Evolutionary conservation across 2,797 vertebrate species (phyloP).

Genomic region (Tamandua tetradactyla): DNA sequence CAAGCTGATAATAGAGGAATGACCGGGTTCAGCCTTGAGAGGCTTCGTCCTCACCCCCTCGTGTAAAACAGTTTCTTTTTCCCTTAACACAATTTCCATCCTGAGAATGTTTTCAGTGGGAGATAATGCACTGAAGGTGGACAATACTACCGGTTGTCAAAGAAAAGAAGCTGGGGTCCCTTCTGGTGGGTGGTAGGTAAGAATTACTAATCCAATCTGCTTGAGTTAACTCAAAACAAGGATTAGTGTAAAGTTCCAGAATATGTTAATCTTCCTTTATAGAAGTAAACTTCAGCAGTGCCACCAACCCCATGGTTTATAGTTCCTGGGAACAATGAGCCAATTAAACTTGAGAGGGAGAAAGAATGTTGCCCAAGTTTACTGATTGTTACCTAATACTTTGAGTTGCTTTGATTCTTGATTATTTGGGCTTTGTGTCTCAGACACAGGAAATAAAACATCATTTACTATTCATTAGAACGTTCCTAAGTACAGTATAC

Average conservation of each 20-base stretch:
- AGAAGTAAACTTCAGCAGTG: constrained; percentile 86
- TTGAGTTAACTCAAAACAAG: constrained; percentile 94
- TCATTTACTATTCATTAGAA: constrained; percentile 85
- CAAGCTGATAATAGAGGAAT: constrained; percentile 59
- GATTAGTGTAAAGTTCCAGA: constrained; percentile 93
- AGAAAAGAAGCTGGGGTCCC: constrained; percentile 84
- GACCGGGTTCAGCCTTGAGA: constrained; percentile 60
- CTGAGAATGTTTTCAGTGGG: constrained; percentile 80
- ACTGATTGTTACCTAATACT: constrained; percentile 87
- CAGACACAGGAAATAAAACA: constrained; percentile 82
- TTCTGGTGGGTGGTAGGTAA: constrained; percentile 91
- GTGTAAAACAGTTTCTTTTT: constrained; percentile 81
- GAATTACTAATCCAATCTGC: constrained; percentile 94
- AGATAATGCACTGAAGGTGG: constrained; percentile 83
- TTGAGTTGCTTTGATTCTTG: constrained; percentile 86
- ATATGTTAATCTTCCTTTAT: constrained; percentile 92
- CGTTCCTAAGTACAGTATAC: constrained; percentile 82
- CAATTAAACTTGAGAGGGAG: constrained; percentile 87
- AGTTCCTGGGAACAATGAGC: constrained; percentile 88
- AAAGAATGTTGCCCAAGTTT: constrained; percentile 84
- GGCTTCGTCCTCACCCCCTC: constrained; percentile 65
- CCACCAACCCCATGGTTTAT: constrained; percentile 85
- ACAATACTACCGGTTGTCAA: constrained; percentile 85
- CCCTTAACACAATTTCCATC: constrained; percentile 78
- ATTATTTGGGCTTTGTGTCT: constrained; percentile 84